phyloP scores from a whole-genome alignment of 2,888 invertebrate genomes.

The Carpatolechia fugitivella region DNA sequence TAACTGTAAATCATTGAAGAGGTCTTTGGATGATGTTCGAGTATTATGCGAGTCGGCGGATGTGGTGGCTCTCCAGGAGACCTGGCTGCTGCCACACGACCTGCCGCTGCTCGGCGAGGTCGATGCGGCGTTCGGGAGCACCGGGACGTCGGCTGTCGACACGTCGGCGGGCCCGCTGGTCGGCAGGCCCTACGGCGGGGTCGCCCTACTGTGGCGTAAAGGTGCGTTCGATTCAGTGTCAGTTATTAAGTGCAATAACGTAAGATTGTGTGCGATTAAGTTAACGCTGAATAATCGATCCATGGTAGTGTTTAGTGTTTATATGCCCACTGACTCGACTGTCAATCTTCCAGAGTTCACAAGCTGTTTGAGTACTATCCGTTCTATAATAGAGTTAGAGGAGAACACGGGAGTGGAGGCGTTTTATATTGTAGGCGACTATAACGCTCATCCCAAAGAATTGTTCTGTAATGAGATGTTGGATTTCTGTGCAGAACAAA shows the following conservation, averaged over 20 bases:
- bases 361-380: conserved; percentile 8
- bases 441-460: not conserved
- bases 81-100: conserved; percentile 19
- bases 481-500: not conserved
- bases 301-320: conserved; percentile 22
- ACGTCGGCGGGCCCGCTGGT: conserved; percentile 19
- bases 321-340: conserved; percentile 23
- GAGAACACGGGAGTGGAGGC: not conserved
- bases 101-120: conserved; percentile 12
- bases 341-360: conserved; percentile 22
- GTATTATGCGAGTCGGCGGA: conserved; percentile 7
- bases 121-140: conserved; percentile 5
- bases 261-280: conserved; percentile 19
- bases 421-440: not conserved
- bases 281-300: conserved; percentile 1
- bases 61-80: conserved; percentile 20
- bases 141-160: conserved; percentile 19
- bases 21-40: conserved; percentile 13
- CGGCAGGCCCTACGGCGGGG: conserved; percentile 23
- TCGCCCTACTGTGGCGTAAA: conserved; percentile 21
- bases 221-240: conserved; percentile 19
- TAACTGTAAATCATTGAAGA: conserved; percentile 19
- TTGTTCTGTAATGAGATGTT: not conserved
- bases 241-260: conserved; percentile 18
- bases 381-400: not conserved